phyloP scores from a whole-genome alignment of 1,140 invertebrate species.

The Zaprionus ghesquierei region DNA sequence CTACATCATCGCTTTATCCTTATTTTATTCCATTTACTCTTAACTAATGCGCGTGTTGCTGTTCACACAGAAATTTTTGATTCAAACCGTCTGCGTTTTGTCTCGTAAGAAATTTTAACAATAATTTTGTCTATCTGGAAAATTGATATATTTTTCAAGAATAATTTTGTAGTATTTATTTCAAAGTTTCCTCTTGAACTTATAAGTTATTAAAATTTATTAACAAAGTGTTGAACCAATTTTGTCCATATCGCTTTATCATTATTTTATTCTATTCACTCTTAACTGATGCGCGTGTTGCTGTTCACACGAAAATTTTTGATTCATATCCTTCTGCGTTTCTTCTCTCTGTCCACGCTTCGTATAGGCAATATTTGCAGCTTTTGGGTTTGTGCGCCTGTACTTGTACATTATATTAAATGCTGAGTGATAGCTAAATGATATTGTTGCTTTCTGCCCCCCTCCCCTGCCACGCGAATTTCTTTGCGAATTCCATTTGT shows the following conservation, averaged over 20 bases:
- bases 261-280: constrained; percentile 24
- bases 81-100: neutral
- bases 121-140: neutral
- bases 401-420: neutral
- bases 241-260: no score
- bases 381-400: neutral
- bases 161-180: no score
- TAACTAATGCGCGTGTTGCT: constrained; percentile 60
- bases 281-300: constrained; percentile 62
- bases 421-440: neutral
- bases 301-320: neutral
- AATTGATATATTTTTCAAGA: neutral
- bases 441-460: neutral
- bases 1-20: no score
- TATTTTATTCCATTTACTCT: constrained; percentile 27
- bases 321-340: neutral
- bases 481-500: neutral
- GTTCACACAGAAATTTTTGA: neutral
- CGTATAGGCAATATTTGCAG: constrained; percentile 25
- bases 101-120: neutral
- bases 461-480: neutral
- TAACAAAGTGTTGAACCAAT: no score
- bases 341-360: constrained; percentile 10
- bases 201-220: no score
- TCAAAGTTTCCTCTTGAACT: no score